A percentile compares a stretch with the other conserved stretches of the same genome.
These are phyloP conservation scores for Incurvaria masculella DNA, from an alignment of 2,888 invertebrate species.

Conservation along the genomic window DNA sequence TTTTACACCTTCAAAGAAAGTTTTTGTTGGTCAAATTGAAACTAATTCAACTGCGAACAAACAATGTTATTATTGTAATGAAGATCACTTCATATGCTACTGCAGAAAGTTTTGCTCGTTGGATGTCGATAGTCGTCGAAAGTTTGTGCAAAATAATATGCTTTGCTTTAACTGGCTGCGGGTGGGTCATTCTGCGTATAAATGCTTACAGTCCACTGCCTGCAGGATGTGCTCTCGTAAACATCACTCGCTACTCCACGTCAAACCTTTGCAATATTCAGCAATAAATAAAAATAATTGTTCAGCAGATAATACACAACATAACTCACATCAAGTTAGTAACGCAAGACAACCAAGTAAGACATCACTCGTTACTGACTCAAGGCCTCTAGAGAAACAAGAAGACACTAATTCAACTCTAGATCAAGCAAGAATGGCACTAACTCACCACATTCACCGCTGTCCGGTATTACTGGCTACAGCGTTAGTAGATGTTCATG, in stretches of 20 bases:
- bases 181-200: slow-evolving; percentile 10
- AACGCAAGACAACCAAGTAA: no score
- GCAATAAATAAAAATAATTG: no score
- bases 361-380: no score
- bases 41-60: neutral
- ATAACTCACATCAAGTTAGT: no score
- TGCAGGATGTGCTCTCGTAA: slow-evolving; percentile 13
- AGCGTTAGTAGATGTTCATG: slow-evolving; percentile 12
- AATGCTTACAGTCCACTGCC: slow-evolving; percentile 10
- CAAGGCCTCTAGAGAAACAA: no score
- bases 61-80: neutral
- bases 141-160: slow-evolving; percentile 4
- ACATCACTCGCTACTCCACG: slow-evolving; percentile 14
- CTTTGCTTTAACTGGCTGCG: slow-evolving; percentile 5
- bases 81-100: neutral
- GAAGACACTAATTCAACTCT: no score
- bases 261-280: no score
- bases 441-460: neutral
- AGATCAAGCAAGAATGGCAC: neutral
- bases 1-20: neutral
- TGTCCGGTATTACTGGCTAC: slow-evolving; percentile 5
- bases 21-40: neutral
- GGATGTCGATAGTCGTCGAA: neutral
- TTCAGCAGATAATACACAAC: no score
- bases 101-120: slow-evolving; percentile 2